Evolutionary conservation across 1,140 invertebrate species (phyloP), one percentile per base, ranked within the genome.

Genomic region (Pogonomyrmex californicus): DNA sequence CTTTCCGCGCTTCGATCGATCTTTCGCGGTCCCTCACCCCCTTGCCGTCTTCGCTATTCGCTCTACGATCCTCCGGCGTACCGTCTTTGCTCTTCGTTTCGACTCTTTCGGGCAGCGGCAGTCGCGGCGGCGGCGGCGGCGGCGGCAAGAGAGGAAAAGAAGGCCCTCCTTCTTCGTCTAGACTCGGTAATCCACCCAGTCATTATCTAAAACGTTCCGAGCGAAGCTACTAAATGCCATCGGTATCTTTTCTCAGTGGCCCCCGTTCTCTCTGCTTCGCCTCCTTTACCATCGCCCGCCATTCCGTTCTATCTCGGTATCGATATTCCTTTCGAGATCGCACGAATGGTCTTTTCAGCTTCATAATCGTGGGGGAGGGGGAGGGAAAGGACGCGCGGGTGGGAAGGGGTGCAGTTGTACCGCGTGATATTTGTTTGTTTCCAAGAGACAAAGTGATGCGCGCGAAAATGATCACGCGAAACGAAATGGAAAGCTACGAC

Each of bases 161-260:
- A 76, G 88, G 58, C 81, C 76, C 82, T 90, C 17, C 70, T 41
- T 47, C 44, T 47, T 58, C 36, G 65, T 68, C 82, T 60, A 65
- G 81, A 85, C 44, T n/a, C 36, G 66, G 66, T 83, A 56, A 87
- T 83, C 88, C 88, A 70, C 36, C 82, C 65, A 68, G 90, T 91
- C 88, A 91, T 91, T 91, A 91, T 91, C 90, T 91, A 90, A 91
- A 91, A 90, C 90, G 90, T 90, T 88, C 86, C 63, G 66, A 87
- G 88, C 71, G 81, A 83, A 88, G 86, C 87, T 91, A 90, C 90
- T 91, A 91, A 91, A 91, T 90, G 88, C 79, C 89, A 88, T 90
- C 86, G 88, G 86, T 91, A 91, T 90, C 86, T 83, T 77, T 23
- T 90, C 82, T 90, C 86, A 78, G 89, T 90, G 89, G 89, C 79